These are phyloP conservation scores for Drosophila subsilvestris DNA, from an alignment of 2,888 invertebrate species.

Conservation along the genomic window DNA sequence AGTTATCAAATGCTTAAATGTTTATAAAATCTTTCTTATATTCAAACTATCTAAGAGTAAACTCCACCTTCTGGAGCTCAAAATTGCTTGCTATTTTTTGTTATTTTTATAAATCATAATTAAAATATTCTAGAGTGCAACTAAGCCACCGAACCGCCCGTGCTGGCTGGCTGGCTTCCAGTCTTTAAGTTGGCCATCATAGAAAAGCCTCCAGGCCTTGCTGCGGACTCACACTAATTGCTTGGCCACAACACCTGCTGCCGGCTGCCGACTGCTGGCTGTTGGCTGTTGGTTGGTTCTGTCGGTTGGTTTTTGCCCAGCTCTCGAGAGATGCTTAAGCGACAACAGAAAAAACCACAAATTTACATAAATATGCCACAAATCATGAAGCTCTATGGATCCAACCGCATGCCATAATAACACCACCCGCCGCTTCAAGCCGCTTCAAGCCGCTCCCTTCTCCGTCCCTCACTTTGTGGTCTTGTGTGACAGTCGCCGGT, in stretches of 20 bases:
- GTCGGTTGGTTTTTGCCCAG: constrained; percentile 19
- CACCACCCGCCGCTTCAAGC: no score
- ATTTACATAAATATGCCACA: constrained; percentile 82
- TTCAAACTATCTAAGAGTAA: not conserved
- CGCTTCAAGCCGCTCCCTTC: no score
- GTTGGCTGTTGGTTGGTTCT: constrained; percentile 7
- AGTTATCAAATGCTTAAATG: no score
- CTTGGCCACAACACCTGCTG: constrained; percentile 76
- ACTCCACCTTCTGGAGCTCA: not conserved
- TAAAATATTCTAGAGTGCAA: not conserved
- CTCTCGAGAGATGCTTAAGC: constrained; percentile 30
- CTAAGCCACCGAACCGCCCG: not conserved
- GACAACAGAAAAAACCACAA: constrained; percentile 67
- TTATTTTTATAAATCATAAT: not conserved
- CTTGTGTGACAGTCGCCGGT: constrained; percentile 39
- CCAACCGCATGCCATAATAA: constrained; percentile 7
- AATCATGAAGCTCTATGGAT: constrained; percentile 70
- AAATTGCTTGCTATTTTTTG: not conserved
- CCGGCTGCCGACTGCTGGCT: constrained; percentile 25
- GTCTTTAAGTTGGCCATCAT: constrained; percentile 36
- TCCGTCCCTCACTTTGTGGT: constrained; percentile 20
- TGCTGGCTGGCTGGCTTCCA: constrained; percentile 28
- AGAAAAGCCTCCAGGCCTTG: constrained; percentile 18
- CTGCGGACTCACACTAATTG: constrained; percentile 73
- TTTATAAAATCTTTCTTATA: not conserved